Base-by-base conservation (phyloP, 2,113 vertebrate genomes). In the Chinchilla lanigera region DNA sequence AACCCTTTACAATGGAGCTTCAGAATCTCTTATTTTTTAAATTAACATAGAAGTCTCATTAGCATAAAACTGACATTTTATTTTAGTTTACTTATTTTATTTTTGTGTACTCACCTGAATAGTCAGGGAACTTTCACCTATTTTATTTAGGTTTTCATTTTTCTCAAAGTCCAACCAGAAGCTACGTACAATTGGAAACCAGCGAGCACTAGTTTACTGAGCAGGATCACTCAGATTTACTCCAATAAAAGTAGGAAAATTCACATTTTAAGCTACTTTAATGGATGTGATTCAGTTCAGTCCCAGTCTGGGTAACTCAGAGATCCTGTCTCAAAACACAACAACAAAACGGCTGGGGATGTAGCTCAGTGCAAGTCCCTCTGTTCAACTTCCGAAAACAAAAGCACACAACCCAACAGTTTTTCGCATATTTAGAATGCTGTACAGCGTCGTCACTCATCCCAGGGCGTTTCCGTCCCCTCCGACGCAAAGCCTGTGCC, bases 1-100 rank as follows among this genome's bases (percentile, higher is more conserved):
- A 96, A 78, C 13, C 28, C 52, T 69, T 69, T 78, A 94, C 83
- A 85, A 91, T 0, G 41, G 86, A 88, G 56, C 91, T 91, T 93
- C 61, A 41, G 22, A 60, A 65, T 10, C 14, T 82, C 71, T 35
- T 44, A 11, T 58, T 86, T 58, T 58, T 16, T 41, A 41, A 58
- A 78, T 73, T 41, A 24, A 73, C 22, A 73, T 44, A 20, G 75
- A 90, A 93, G 9, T 87, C 75, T 84, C 1, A 52, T 11, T 50
- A 24, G 33, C 44, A 80, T 33, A 71, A 78, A 90, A 67, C 35
- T 52, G n/a, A 89, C 35, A 26, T 75, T 54, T 69, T 41, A 94
- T 50, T n/a, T n/a, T n/a, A n/a, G n/a, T n/a, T n/a, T n/a, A n/a
- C n/a, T n/a, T n/a, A n/a, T n/a, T 50, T 50, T 50, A 50, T 50